These are phyloP conservation scores for Vandiemenella viatica DNA, from an alignment of 2,888 invertebrate species.

Conservation along the genomic window DNA sequence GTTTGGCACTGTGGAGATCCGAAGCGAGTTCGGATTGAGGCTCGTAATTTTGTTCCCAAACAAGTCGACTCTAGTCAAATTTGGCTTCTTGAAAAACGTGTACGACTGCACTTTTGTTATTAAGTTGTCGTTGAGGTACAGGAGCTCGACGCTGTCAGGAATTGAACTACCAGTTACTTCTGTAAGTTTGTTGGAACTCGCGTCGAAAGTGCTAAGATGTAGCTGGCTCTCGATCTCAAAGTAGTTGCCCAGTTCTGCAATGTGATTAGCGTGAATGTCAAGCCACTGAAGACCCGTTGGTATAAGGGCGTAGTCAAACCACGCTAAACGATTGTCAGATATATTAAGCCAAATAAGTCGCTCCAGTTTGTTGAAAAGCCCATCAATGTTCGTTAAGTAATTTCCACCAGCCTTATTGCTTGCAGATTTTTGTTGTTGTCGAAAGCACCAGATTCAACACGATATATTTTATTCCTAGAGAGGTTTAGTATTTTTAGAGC, in stretches of 20 bases:
- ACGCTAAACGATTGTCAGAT: conserved; percentile 67
- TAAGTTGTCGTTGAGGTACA: conserved; percentile 64
- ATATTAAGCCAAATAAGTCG: conserved; percentile 75
- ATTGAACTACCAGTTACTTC: conserved; percentile 71
- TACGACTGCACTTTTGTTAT: conserved; percentile 73
- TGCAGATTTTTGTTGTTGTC: conserved; percentile 62
- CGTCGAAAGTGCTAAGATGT: conserved; percentile 64
- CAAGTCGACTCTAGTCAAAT: conserved; percentile 65
- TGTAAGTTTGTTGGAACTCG: conserved; percentile 63
- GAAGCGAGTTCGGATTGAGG: conserved; percentile 56
- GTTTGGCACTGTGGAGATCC: conserved; percentile 58
- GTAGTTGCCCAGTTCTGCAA: conserved; percentile 68
- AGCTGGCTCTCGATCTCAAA: conserved; percentile 68
- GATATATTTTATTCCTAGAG: conserved; percentile 66
- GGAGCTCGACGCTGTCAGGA: conserved; percentile 65
- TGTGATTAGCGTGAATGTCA: conserved; percentile 71
- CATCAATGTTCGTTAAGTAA: conserved; percentile 60
- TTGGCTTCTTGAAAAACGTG: conserved; percentile 74
- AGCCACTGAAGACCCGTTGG: conserved; percentile 72
- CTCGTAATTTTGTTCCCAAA: conserved; percentile 66
- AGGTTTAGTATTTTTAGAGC: conserved; percentile 69
- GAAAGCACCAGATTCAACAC: conserved; percentile 62
- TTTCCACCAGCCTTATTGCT: conserved; percentile 67
- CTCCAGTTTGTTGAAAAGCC: conserved; percentile 63
- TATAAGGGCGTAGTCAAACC: conserved; percentile 74